Evolutionary conservation across 2,888 invertebrate species (phyloP).

Genomic region (Entomobrya proxima): DNA sequence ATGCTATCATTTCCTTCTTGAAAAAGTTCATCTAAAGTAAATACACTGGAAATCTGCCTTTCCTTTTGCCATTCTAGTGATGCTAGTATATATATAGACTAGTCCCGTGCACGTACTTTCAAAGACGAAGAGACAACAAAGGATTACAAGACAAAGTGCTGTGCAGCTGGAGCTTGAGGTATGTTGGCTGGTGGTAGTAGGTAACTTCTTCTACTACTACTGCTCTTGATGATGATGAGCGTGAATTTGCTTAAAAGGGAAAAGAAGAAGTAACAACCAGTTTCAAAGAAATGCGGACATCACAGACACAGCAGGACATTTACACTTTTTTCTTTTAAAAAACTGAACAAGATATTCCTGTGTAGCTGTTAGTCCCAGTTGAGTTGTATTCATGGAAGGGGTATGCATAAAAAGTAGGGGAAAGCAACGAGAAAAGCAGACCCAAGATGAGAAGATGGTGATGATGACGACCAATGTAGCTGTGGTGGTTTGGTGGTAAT

Average conservation of each 20-base stretch:
- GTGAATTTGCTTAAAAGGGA: slow-evolving; percentile 2
- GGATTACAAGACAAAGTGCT: slow-evolving; percentile 6
- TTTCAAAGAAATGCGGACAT: not conserved
- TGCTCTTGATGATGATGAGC: not conserved
- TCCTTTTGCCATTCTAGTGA: not conserved
- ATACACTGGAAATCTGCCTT: not conserved
- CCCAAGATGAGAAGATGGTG: not conserved
- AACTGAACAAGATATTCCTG: not conserved
- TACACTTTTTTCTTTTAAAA: slow-evolving; percentile 16
- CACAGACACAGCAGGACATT: slow-evolving; percentile 41
- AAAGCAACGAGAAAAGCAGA: not conserved
- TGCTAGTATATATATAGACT: not conserved
- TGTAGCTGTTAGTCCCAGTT: not conserved
- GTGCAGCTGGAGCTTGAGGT: not conserved
- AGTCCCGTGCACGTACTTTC: not conserved
- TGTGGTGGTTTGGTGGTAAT: not conserved
- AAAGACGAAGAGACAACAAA: not conserved
- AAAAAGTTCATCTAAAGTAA: not conserved
- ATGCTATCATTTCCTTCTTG: slow-evolving; percentile 22
- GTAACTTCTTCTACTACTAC: not conserved
- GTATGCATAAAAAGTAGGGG: not conserved
- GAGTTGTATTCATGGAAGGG: not conserved
- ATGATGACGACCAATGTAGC: not conserved
- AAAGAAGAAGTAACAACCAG: not conserved
- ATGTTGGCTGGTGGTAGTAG: not conserved